Evolutionary conservation across 2,797 vertebrate genomes (phyloP), one percentile per base, ranked within the genome.

Genomic region (Antennarius maculatus): DNA sequence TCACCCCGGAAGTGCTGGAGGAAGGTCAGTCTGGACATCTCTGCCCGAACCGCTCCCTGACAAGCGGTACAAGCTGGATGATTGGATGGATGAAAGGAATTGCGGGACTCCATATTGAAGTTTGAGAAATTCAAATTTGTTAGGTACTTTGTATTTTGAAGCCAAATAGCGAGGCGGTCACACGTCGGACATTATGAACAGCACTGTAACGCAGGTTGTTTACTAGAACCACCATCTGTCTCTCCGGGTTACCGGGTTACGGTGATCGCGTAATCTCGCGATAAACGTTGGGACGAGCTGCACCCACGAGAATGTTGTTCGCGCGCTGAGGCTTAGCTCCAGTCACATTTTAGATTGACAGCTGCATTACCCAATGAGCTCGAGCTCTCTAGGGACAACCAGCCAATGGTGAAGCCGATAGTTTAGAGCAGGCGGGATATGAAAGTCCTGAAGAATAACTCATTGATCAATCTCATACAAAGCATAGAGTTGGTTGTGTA

Each of bases 261-360:
- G 16, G 37, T 27, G 11, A 29, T 18, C 3, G 0, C 37, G 48
- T 76, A 84, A 66, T 92, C 85, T 91, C 93, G 94, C 93, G 93
- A 89, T 76, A 90, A 53, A 2, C 41, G 3, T 3, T 6, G 8
- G 81, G 69, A 45, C 50, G 43, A 84, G 80, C 88, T 86, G 69
- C 86, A 79, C 86, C 87, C 86, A 91, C 93, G 94, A 93, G 93
- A 94, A 65, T 76, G 79, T 78, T 62, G 67, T 95, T 95, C 94
- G 93, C 94, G 94, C 93, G 93, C 94, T 94, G 88, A 85, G 69
- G 31, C 77, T 88, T 90, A 91, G 90, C 90, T 86, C 92, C 93
- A 86, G 76, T 86, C 87, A 80, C 72, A 62, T 17, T 47, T 0
- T 0, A 48, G 78, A 92, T 54, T 53, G 92, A 91, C 86, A 71